Conservation (phyloP, 2,113 vertebrate species). For the Myiagra hebetior region DNA sequence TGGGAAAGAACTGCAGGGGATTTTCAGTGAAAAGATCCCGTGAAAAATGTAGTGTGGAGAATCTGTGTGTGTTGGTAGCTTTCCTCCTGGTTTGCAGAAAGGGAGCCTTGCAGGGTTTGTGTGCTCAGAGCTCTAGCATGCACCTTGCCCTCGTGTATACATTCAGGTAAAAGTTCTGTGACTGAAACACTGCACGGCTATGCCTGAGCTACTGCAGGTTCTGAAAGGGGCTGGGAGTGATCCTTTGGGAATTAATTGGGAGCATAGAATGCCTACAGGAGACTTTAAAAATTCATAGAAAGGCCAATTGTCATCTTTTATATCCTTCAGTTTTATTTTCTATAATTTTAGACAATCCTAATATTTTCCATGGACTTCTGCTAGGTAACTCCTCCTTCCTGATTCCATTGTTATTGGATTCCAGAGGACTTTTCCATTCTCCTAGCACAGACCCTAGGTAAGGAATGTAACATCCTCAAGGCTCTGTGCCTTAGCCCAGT, state of each 20-base stretch:
- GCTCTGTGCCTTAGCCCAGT: neutral
- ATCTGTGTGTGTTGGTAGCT: neutral
- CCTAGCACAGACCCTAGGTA: neutral
- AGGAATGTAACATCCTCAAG: neutral
- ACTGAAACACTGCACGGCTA: neutral
- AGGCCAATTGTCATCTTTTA: neutral
- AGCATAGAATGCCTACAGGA: neutral
- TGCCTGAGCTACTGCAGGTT: neutral
- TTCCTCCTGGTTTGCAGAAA: neutral
- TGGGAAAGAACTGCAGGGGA: constrained; percentile 17
- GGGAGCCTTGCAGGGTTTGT: neutral
- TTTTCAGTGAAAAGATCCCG: neutral
- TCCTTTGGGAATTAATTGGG: neutral
- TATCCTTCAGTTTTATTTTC: neutral
- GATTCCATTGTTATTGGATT: neutral
- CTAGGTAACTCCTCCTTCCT: neutral
- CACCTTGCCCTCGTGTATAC: constrained; percentile 8
- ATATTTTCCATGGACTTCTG: neutral
- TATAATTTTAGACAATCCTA: neutral
- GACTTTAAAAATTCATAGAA: neutral
- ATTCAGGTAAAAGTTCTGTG: neutral
- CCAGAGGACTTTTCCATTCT: neutral
- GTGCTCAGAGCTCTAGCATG: neutral
- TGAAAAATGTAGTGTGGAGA: neutral
- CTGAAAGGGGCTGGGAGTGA: neutral